A percentile compares a stretch with the other conserved stretches of the same genome.
phyloP scores from a whole-genome alignment of 2,113 vertebrate species.

The Eclectus roratus region DNA sequence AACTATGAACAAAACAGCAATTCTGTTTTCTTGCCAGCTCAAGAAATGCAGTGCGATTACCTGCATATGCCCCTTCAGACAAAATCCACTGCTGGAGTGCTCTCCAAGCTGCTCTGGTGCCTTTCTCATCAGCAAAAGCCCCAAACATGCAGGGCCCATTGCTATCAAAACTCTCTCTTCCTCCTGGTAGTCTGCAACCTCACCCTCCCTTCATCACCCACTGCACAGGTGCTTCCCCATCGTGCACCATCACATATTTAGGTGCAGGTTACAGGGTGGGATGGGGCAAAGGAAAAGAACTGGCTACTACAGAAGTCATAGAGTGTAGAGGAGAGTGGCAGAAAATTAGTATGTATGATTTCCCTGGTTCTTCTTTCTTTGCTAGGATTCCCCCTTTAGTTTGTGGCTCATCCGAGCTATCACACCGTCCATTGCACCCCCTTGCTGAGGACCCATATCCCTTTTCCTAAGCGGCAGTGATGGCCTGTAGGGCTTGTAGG shows the following conservation, averaged over 20 bases:
- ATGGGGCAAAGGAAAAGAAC: neutral
- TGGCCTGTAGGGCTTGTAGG: neutral
- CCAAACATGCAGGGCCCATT: rapidly evolving
- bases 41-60: neutral
- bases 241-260: neutral
- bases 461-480: neutral
- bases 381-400: neutral
- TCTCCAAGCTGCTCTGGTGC: neutral
- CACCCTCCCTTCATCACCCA: neutral
- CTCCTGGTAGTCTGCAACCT: neutral
- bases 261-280: neutral
- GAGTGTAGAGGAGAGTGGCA: neutral
- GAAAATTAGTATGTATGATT: neutral
- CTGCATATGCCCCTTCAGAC: neutral
- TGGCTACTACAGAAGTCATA: neutral
- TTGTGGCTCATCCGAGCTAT: rapidly evolving
- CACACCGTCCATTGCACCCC: neutral
- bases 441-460: neutral
- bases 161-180: neutral
- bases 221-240: neutral
- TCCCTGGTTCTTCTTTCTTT: neutral
- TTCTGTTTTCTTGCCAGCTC: neutral
- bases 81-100: neutral
- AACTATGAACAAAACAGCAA: neutral
- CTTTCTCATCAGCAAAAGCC: neutral